Evolutionary conservation across 2,797 vertebrate genomes (phyloP).

Genomic region (Sebastes matsubarae): DNA sequence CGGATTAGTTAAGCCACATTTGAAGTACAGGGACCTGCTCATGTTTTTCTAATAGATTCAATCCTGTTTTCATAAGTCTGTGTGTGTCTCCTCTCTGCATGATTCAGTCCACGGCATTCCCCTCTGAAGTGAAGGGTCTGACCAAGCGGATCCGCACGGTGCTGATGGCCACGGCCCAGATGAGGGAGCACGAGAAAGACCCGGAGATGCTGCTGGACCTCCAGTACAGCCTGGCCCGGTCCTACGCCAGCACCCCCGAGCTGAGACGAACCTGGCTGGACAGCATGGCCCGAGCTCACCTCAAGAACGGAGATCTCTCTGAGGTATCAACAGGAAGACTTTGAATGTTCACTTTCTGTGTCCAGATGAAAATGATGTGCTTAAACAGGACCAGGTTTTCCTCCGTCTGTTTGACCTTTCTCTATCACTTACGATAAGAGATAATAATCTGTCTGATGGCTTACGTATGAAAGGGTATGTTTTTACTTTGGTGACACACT

Average conservation of each 20-base stretch:
- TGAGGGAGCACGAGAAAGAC: constrained; percentile 96
- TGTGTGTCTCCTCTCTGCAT: neutral
- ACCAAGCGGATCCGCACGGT: constrained; percentile 97
- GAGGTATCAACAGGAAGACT: constrained; percentile 82
- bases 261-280: constrained; percentile 96
- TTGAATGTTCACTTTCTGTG: neutral
- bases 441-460: neutral
- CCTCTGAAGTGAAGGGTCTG: constrained; percentile 93
- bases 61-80: neutral
- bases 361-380: neutral
- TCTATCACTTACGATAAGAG: neutral
- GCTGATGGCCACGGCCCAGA: constrained; percentile 97
- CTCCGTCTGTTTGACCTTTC: neutral
- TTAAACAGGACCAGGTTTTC: neutral
- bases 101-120: constrained; percentile 89
- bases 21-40: neutral
- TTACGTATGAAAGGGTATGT: neutral
- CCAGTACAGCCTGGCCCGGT: constrained; percentile 96
- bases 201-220: constrained; percentile 97
- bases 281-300: constrained; percentile 96
- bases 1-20: neutral
- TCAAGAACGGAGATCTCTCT: constrained; percentile 94
- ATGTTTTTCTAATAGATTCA: neutral
- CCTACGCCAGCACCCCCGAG: constrained; percentile 95
- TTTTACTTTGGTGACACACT: neutral